These are phyloP conservation scores for Chauna torquata DNA, from an alignment of 2,113 vertebrate genomes.

Conservation along the genomic window DNA sequence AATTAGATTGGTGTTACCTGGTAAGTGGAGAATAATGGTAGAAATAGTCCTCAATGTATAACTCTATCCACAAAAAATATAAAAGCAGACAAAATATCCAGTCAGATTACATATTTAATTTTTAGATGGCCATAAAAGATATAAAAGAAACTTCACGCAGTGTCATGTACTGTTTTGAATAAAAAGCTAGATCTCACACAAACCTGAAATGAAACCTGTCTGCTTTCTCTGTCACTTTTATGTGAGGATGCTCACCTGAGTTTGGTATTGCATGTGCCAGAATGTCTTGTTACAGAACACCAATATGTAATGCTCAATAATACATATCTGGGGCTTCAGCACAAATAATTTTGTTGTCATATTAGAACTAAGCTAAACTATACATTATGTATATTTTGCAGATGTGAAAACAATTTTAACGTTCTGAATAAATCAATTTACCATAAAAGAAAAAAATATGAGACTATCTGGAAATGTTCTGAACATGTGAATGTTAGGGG, in stretches of 20 bases:
- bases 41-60: background rate
- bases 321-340: background rate
- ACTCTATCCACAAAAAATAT: background rate
- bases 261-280: background rate
- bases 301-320: background rate
- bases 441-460: background rate
- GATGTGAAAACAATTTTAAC: background rate
- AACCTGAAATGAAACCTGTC: background rate
- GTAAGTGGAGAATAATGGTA: background rate
- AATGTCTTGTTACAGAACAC: background rate
- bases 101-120: background rate
- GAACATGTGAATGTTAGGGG: background rate
- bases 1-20: background rate
- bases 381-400: background rate
- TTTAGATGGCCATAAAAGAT: background rate
- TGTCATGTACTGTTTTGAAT: background rate
- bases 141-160: background rate
- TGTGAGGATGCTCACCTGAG: background rate
- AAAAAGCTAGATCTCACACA: background rate
- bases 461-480: background rate
- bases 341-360: background rate
- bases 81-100: background rate
- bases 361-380: background rate
- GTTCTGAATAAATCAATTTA: background rate
- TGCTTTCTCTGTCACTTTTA: background rate